Percentiles rank a stretch among this genome's conserved stretches.
phyloP scores from a whole-genome alignment of 1,140 invertebrate genomes.

The Bombus breviceps region DNA sequence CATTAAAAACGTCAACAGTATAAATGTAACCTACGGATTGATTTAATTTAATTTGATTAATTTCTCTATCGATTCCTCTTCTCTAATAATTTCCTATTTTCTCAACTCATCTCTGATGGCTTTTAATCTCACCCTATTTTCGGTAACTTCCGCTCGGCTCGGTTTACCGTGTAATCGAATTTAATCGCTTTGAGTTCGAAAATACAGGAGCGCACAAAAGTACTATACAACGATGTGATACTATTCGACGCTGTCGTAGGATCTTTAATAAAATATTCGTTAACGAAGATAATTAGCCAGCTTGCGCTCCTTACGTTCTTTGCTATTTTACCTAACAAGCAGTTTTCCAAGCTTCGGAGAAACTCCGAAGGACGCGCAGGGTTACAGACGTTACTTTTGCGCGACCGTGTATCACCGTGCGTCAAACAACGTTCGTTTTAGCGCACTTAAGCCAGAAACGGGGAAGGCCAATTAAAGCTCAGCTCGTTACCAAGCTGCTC shows the following conservation, averaged over 20 bases:
- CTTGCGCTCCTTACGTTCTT: not conserved
- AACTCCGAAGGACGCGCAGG: not conserved
- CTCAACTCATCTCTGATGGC: not conserved
- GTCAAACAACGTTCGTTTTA: not conserved
- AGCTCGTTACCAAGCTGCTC: not conserved
- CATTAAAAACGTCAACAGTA: too few relatives aligned
- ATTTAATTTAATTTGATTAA: too few relatives aligned
- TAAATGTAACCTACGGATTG: too few relatives aligned
- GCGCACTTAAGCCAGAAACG: not conserved
- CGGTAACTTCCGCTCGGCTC: not conserved
- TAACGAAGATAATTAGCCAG: not conserved
- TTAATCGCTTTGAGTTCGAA: not conserved
- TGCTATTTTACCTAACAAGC: not conserved
- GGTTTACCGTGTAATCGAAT: not conserved
- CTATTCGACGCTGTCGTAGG: not conserved
- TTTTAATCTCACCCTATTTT: not conserved
- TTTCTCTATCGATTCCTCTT: not conserved
- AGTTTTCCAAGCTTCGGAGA: not conserved
- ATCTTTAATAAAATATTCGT: not conserved
- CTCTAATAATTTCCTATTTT: not conserved
- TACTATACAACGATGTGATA: not conserved
- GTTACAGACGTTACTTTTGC: not conserved
- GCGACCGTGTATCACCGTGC: not conserved
- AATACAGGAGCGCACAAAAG: not conserved
- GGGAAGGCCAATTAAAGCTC: conserved; percentile 28